These are phyloP conservation scores for Rhaphigaster nebulosa DNA, from an alignment of 2,888 invertebrate genomes.

Conservation along the genomic window DNA sequence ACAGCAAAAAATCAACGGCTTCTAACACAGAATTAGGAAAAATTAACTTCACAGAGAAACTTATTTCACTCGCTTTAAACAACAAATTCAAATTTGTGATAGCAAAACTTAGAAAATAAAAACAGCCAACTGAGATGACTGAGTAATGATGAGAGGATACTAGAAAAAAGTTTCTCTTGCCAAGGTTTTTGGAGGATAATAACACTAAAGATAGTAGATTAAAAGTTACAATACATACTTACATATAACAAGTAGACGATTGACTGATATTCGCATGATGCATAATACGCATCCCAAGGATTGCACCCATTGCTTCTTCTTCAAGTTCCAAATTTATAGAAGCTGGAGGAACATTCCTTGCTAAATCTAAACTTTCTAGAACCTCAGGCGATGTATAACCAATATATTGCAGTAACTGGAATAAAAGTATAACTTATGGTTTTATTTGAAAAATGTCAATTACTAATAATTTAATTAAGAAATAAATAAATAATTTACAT, in stretches of 20 bases:
- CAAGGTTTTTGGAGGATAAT: background rate
- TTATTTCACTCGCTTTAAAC: too few species aligned
- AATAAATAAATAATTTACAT: constrained; percentile 73
- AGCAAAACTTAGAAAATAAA: too few species aligned
- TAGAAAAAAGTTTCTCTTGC: too few species aligned
- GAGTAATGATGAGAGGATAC: background rate
- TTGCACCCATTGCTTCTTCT: constrained; percentile 86
- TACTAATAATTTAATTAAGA: background rate
- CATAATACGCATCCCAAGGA: constrained; percentile 86
- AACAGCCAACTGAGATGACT: too few species aligned
- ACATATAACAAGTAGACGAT: constrained; percentile 34
- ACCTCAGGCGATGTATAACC: constrained; percentile 94
- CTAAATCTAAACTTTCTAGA: constrained; percentile 75
- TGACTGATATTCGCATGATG: constrained; percentile 75
- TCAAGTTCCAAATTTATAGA: constrained; percentile 83
- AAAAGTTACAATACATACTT: constrained; percentile 48
- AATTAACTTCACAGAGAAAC: too few species aligned
- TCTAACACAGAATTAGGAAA: too few species aligned
- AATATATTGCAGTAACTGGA: constrained; percentile 88
- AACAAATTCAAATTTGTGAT: too few species aligned
- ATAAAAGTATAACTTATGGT: constrained; percentile 59
- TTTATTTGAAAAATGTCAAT: background rate
- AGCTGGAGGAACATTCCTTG: constrained; percentile 83
- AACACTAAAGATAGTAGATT: background rate
- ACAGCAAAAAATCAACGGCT: too few species aligned